A percentile compares a stretch with the other conserved stretches of the same genome.
Conservation (phyloP, 1,140 invertebrate species). For the Microplitis mediator region DNA sequence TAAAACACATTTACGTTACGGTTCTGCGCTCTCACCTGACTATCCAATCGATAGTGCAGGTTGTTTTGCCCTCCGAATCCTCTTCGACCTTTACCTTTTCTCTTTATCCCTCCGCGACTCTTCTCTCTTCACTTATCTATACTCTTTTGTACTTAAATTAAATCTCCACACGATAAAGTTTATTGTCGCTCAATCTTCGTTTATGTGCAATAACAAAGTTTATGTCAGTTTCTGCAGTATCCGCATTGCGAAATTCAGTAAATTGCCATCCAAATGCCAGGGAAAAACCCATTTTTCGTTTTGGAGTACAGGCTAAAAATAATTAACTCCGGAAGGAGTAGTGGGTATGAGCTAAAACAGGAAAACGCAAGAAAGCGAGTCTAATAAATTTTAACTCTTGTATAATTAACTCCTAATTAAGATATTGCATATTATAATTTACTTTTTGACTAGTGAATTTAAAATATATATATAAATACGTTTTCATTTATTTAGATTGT, state of each 20-base stretch:
- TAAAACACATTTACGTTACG: not conserved
- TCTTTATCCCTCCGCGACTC: not conserved
- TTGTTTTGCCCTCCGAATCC: not conserved
- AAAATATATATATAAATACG: not conserved
- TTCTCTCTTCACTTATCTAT: not conserved
- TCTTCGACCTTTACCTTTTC: constrained; percentile 14
- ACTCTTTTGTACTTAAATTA: not conserved
- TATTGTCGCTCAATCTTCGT: too few relatives aligned
- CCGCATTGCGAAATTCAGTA: too few relatives aligned
- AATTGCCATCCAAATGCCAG: too few relatives aligned
- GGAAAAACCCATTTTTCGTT: too few relatives aligned
- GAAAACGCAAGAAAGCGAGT: not conserved
- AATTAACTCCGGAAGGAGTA: too few relatives aligned
- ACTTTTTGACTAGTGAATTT: not conserved
- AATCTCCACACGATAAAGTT: too few relatives aligned
- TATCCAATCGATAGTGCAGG: constrained; percentile 11
- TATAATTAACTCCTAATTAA: not conserved
- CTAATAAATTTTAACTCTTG: not conserved
- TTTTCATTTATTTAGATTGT: not conserved
- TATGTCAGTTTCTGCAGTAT: too few relatives aligned
- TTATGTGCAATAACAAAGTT: too few relatives aligned
- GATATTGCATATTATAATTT: not conserved
- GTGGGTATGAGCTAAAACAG: too few relatives aligned
- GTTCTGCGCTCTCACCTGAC: constrained; percentile 6
- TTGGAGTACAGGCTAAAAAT: too few relatives aligned